Base-by-base conservation (phyloP, 2,888 invertebrate genomes). In the Watsonalla cultraria region DNA sequence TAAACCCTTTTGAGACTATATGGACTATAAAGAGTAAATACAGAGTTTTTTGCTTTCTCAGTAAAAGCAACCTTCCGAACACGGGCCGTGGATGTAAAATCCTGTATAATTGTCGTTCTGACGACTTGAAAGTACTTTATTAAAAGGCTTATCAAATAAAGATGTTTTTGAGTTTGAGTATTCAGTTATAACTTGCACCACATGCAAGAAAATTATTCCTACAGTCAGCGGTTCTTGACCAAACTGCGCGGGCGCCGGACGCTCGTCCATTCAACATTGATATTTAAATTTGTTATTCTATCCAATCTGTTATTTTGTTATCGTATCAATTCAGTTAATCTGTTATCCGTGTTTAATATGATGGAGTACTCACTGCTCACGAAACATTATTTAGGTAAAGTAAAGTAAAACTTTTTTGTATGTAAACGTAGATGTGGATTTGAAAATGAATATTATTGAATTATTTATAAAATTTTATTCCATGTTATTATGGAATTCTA, bases 291-390 rank as follows among this genome's bases (percentile, higher is more conserved):
- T 46, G 34, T 46, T 47, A n/a, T 14, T 45, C 7, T 46, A 37
- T 52, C 15, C 39, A 13, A 15, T 13, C 49, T 14, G 35, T 54
- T 51, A 51, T 51, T 54, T 50, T 46, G n/a, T 54, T 50, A 54
- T 50, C 54, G 9, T 0, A 39, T 6, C 9, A 5, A 39, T 39
- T 39, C 39, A 39, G 35, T 48, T 48, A 35, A 34, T 48, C 13
- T 37, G 14, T 49, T 49, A 15, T 13, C 37, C 37, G 13, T 14
- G 46, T 46, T 52, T 37, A 45, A 51, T 52, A 37, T 54, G 56
- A 56, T 51, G 53, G 56, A 56, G 54, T 15, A 46, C 13, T 56
- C 50, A 50, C 39, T 54, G 11, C 35, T 51, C 46, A 52, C 49
- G 13, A 39, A 13, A 51, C 34, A 35, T 45, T 15, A 46, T 51